Base-by-base conservation (phyloP, 2,888 invertebrate species). In the Sicus ferrugineus region DNA sequence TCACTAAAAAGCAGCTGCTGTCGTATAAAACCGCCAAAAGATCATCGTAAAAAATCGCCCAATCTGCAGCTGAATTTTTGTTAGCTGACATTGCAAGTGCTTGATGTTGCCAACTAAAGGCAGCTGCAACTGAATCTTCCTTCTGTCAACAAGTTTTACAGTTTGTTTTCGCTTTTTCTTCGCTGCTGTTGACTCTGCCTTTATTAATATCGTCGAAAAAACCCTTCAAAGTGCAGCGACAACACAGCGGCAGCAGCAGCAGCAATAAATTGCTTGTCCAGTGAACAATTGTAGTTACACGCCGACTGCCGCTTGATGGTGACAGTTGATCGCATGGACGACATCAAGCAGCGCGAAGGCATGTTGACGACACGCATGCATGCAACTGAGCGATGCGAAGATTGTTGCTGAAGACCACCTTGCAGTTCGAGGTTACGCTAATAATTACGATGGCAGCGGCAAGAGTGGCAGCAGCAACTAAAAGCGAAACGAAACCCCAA, bases 381-480 rank as follows among this genome's bases (percentile, higher is more conserved):
- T 34, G 65, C 34, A 54, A 21, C 26, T 65, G 65, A 65, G 23
- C 64, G 50, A 65, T 38, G 42, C 42, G 42, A 38, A 19, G 61
- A 42, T 65, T 65, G 65, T 46, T 31, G 58, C 62, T 48, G 70
- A 71, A 50, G 75, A 75, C 75, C 75, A 73, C 75, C 75, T 75
- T 75, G 75, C 71, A 70, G 72, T 69, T 70, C 71, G 73, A 75
- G 72, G 75, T 73, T 75, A 72, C 71, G 62, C 30, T 63, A 65
- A 67, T 64, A 46, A 64, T 38, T 34, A 52, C 30, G 50, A 42
- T 67, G 72, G 59, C 50, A 62, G 59, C 69, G 46, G 64, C 48
- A 52, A 59, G 21, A 50, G 34, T n/a, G 50, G 42, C 46, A 52
- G 14, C 46, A 62, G 28, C 26, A 50, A 62, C 16, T 21, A 46